Evolutionary conservation across 2,113 vertebrate species (phyloP).

Genomic region (Serilophus lunatus): DNA sequence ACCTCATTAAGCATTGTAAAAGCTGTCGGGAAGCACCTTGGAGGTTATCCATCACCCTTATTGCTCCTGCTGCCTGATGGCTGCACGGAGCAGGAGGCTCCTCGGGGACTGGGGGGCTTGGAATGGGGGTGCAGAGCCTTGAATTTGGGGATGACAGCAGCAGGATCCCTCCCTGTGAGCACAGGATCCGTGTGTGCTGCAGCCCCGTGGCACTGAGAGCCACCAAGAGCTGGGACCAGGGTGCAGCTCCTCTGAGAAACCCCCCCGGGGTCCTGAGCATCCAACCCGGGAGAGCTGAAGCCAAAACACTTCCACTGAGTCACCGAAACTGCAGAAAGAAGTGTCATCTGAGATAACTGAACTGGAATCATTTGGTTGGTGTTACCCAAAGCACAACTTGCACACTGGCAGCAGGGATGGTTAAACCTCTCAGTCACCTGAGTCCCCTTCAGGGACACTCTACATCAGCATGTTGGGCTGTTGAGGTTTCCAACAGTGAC

Average conservation of each 20-base stretch:
- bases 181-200: fast-evolving
- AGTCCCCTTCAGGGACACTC: neutral
- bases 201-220: neutral
- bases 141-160: fast-evolving
- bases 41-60: neutral
- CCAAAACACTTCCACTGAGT: neutral
- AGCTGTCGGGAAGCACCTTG: conserved; percentile 17
- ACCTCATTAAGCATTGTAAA: conserved; percentile 50
- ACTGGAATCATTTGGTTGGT: neutral
- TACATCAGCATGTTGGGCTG: fast-evolving
- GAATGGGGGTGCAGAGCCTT: fast-evolving
- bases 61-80: neutral
- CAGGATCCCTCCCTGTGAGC: fast-evolving
- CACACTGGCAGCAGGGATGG: neutral
- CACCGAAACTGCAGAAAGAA: neutral
- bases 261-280: neutral
- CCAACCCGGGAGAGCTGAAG: neutral
- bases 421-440: neutral
- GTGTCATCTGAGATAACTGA: neutral
- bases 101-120: fast-evolving
- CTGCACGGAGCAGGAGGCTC: neutral
- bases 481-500: neutral
- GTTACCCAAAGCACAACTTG: neutral
- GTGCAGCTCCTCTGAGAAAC: neutral
- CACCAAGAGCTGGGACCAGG: neutral